phyloP scores from a whole-genome alignment of 2,113 vertebrate genomes.

The Calyptommatus sinebrachiatus region DNA sequence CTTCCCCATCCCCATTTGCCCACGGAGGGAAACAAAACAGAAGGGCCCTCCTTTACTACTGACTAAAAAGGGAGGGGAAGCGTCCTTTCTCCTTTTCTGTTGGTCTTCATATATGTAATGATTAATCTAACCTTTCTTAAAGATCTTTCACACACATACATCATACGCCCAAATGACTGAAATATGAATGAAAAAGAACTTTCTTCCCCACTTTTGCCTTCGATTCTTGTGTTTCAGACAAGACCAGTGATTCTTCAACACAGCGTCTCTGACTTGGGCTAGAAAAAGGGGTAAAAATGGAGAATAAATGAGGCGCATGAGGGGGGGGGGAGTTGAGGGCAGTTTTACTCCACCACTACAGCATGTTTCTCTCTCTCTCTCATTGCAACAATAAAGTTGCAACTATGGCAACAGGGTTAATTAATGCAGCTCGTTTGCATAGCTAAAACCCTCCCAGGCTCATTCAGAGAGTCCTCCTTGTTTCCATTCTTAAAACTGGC shows the following conservation, averaged over 20 bases:
- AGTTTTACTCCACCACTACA: conserved; percentile 42
- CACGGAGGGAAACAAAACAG: not conserved
- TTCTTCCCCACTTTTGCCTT: not conserved
- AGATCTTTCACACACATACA: no score
- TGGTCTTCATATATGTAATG: not conserved
- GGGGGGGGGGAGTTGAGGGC: conserved; percentile 13
- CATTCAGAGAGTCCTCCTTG: conserved; percentile 37
- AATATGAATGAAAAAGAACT: not conserved
- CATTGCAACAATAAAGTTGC: conserved; percentile 52
- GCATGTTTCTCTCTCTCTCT: conserved; percentile 45
- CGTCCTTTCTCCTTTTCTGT: not conserved
- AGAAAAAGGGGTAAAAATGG: not conserved
- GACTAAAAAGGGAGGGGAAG: not conserved
- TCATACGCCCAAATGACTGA: no score
- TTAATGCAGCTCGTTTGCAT: conserved; percentile 53
- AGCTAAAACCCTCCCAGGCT: conserved; percentile 51
- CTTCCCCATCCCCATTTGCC: conserved; percentile 1
- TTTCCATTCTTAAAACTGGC: conserved; percentile 39
- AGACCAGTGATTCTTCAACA: not conserved
- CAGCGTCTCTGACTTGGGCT: conserved; percentile 14
- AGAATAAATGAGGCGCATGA: not conserved
- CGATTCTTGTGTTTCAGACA: not conserved
- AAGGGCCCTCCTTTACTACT: not conserved
- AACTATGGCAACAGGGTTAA: conserved; percentile 64
- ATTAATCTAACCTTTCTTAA: not conserved